Evolutionary conservation across 1,140 invertebrate genomes (phyloP), one percentile per base, ranked within the genome.

Genomic region (Anastatus disparis): DNA sequence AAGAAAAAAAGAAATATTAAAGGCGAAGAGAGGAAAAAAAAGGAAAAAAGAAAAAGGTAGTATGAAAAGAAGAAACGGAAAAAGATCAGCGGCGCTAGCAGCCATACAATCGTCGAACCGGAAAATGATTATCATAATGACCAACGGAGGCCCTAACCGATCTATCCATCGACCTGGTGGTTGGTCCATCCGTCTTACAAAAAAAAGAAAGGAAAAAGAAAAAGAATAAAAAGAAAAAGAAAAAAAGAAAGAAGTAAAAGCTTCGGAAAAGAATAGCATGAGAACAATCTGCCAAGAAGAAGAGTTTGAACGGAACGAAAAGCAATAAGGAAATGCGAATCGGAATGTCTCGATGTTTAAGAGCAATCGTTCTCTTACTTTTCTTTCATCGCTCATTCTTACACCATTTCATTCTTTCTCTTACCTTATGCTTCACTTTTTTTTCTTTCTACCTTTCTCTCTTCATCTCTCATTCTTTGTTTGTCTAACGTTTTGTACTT

Each of bases 71-170:
- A 17, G 26, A 24, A 56, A 66, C 44, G 29, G 52, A 66, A 29
- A 46, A 35, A n/a, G 46, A 46, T 17, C 40, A 66, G 40, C 59
- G 29, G 58, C 50, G 71, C 75, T n/a, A n/a, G n/a, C n/a, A n/a
- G n/a, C n/a, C n/a, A n/a, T n/a, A 75, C 74, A 65, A 59, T 76
- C 78, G 77, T 58, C 72, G 72, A 70, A 77, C 75, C 79, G 78
- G 81, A 81, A 82, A 81, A 82, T 81, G 77, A 83, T 81, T 80
- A 82, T 81, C 77, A 81, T 80, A 81, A 79, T 79, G 77, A 79
- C 72, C 67, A 64, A 75, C 56, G 70, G 75, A n/a, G n/a, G n/a
- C n/a, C n/a, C n/a, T n/a, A n/a, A 73, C 75, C 66, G 69, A 73
- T 73, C 64, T 68, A 59, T 24, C 58, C 66, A 12, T 53, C 35